These are phyloP conservation scores for Nicator chloris DNA, from an alignment of 2,113 vertebrate genomes.

Conservation along the genomic window DNA sequence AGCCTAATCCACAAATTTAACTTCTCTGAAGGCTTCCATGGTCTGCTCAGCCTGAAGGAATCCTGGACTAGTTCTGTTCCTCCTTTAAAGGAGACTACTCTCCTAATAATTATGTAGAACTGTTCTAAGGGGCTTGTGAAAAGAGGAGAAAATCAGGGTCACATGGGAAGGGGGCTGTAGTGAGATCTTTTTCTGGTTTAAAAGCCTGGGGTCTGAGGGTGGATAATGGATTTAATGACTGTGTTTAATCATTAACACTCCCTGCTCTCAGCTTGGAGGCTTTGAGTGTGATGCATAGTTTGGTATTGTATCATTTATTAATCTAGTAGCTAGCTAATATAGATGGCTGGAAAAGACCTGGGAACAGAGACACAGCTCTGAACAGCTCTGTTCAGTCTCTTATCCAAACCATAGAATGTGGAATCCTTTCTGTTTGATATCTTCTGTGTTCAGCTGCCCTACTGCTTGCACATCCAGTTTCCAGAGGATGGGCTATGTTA, in stretches of 20 bases:
- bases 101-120: not conserved
- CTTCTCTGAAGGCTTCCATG: not conserved
- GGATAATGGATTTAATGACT: not conserved
- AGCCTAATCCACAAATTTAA: not conserved
- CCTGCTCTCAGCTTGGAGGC: not conserved
- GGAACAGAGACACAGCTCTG: not conserved
- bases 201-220: not conserved
- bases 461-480: not conserved
- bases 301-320: not conserved
- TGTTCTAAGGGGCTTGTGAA: not conserved
- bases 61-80: not conserved
- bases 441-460: not conserved
- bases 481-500: not conserved
- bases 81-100: not conserved
- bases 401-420: rapidly evolving
- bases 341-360: not conserved
- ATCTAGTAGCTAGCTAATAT: not conserved
- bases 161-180: rapidly evolving
- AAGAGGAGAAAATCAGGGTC: not conserved
- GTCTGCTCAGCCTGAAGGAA: not conserved
- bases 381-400: not conserved
- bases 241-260: not conserved
- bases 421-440: not conserved
- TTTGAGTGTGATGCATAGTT: not conserved
- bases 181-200: not conserved